Conservation (phyloP, 1,140 invertebrate genomes). For the Drosophila simulans region DNA sequence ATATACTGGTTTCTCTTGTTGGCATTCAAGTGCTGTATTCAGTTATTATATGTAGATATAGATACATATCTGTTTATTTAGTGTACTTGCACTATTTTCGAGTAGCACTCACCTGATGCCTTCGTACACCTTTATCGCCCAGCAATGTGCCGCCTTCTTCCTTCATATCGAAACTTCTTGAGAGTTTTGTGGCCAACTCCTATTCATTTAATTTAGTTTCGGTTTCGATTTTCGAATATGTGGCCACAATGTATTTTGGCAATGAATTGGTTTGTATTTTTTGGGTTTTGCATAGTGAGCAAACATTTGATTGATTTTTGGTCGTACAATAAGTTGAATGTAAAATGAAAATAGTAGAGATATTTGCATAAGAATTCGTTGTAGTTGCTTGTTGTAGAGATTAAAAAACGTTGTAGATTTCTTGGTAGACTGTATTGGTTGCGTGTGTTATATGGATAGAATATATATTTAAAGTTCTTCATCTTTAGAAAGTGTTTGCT, state of each 20-base stretch:
- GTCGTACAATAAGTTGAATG: constrained; percentile 42
- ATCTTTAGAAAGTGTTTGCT: constrained; percentile 35
- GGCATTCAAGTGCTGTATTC: constrained; percentile 73
- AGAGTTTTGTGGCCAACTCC: constrained; percentile 93
- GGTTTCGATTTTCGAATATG: constrained; percentile 22
- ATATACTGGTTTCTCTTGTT: constrained; percentile 38
- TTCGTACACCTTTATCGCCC: constrained; percentile 87
- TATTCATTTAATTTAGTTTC: constrained; percentile 79
- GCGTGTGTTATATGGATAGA: constrained; percentile 30
- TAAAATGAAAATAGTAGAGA: constrained; percentile 81
- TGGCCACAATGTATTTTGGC: constrained; percentile 43
- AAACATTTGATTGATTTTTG: constrained; percentile 53
- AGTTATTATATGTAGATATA: constrained; percentile 37
- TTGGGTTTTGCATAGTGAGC: constrained; percentile 62
- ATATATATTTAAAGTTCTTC: constrained; percentile 30
- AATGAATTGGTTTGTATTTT: constrained; percentile 24
- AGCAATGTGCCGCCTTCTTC: constrained; percentile 90
- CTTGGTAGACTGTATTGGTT: constrained; percentile 42
- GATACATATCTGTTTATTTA: constrained; percentile 31
- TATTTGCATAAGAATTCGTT: constrained; percentile 80
- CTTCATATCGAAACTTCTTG: constrained; percentile 93
- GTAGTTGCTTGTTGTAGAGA: constrained; percentile 63
- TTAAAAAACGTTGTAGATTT: constrained; percentile 50
- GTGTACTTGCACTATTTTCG: constrained; percentile 53
- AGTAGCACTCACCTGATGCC: constrained; percentile 84